Evolutionary conservation across 1,140 invertebrate species (phyloP), one percentile per base, ranked within the genome.

Genomic region (Battus philenor): DNA sequence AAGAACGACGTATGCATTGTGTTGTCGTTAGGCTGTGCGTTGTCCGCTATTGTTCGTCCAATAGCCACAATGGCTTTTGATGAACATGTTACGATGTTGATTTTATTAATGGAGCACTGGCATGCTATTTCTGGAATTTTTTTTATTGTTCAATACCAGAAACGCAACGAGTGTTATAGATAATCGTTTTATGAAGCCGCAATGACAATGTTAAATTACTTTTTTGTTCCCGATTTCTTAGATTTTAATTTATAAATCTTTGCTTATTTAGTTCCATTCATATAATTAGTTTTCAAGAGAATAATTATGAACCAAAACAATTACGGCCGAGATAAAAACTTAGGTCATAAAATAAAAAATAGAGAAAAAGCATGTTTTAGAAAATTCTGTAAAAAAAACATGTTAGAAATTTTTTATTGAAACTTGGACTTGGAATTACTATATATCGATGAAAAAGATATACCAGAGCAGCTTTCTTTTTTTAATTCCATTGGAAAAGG

Each of bases 11-110:
- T 18, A 27, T 32, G 41, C 43, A 60, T 63, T 62, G 59, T 52
- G 31, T 50, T 30, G 48, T 53, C 46, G 58, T 62, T 54, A 47
- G 39, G 45, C 47, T 17, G 31, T 30, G 39, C 32, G 44, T 34
- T 26, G 47, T 32, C 44, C 13, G 26, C 53, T 41, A 73, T 74
- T 77, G 73, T 77, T 66, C 72, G 39, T 38, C 38, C 59, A 67
- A 60, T 69, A 54, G 50, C 55, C 47, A 59, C 70, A 67, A 72
- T 65, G 39, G 59, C 63, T 73, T 67, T 61, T 69, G 72, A 76
- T 61, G 59, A 68, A 59, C 65, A 57, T 47, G 56, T 61, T 57
- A 53, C 55, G 59, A 59, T 66, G 62, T 60, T 64, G 63, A 62
- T 62, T 68, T 62, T 58, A 59, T 70, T 61, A 66, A 63, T 64